Evolutionary conservation across 2,797 vertebrate species (phyloP).

Genomic region (Mallotus villosus): DNA sequence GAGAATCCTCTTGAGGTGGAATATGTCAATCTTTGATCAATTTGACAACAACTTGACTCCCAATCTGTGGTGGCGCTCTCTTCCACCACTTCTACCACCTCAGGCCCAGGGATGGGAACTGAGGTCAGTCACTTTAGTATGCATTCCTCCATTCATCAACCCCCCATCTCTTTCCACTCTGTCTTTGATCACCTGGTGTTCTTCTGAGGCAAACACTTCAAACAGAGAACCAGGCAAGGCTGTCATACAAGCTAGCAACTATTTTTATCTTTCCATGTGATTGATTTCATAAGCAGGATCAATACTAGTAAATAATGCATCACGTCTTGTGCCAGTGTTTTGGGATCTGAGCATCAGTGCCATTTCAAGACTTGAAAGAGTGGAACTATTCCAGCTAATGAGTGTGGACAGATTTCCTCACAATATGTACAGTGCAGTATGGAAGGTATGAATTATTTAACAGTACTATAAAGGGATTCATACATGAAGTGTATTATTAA

Average conservation of each 20-base stretch:
- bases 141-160: constrained; percentile 63
- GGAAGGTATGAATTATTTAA: constrained; percentile 64
- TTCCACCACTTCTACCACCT: constrained; percentile 31
- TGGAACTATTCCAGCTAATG: constrained; percentile 55
- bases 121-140: constrained; percentile 55
- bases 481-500: constrained; percentile 56
- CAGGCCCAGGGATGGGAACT: constrained; percentile 34
- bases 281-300: constrained; percentile 73
- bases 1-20: background rate
- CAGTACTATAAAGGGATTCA: constrained; percentile 52
- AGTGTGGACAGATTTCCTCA: constrained; percentile 49
- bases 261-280: constrained; percentile 50
- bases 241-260: constrained; percentile 55
- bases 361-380: constrained; percentile 46
- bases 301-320: constrained; percentile 74
- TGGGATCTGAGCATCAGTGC: constrained; percentile 54
- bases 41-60: too few species aligned
- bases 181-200: constrained; percentile 76
- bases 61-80: background rate
- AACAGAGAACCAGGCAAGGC: constrained; percentile 63
- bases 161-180: constrained; percentile 54
- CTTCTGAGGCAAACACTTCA: constrained; percentile 73
- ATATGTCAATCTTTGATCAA: constrained; percentile 1
- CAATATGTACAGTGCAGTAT: constrained; percentile 37
- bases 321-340: constrained; percentile 59